Evolutionary conservation across 2,888 invertebrate genomes (phyloP).

Genomic region (Trissonchulus sp.): DNA sequence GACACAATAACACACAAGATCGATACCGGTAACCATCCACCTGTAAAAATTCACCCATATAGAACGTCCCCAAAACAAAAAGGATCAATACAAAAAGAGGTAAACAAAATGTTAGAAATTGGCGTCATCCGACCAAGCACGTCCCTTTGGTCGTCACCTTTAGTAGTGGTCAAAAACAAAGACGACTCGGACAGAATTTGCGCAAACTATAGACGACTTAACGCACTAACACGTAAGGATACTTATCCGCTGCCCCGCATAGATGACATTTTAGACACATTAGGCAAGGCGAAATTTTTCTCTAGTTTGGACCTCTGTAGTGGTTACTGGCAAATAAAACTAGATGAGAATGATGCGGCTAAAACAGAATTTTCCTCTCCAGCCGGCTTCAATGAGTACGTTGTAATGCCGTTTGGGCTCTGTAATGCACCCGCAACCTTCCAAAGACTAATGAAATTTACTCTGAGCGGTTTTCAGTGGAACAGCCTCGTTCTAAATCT

Average conservation of each 20-base stretch:
- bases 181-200: slow-evolving; percentile 38
- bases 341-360: not conserved
- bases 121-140: slow-evolving; percentile 37
- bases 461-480: slow-evolving; percentile 14
- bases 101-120: not conserved
- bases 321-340: not conserved
- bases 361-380: slow-evolving; percentile 11
- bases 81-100: not conserved
- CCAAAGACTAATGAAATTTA: slow-evolving; percentile 25
- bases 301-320: not conserved
- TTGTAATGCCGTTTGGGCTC: slow-evolving; percentile 19
- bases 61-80: not conserved
- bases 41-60: not conserved
- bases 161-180: slow-evolving; percentile 49
- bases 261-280: slow-evolving; percentile 29
- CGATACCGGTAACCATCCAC: not conserved
- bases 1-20: not conserved
- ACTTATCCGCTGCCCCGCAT: slow-evolving; percentile 32
- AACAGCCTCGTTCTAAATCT: slow-evolving; percentile 21
- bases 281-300: not conserved
- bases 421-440: slow-evolving; percentile 22
- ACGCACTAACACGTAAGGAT: slow-evolving; percentile 34
- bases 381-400: not conserved
- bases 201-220: slow-evolving; percentile 38
- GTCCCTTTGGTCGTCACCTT: slow-evolving; percentile 48